Conservation (phyloP, 1,140 invertebrate genomes). For the Leptinotarsa undecemlineata region DNA sequence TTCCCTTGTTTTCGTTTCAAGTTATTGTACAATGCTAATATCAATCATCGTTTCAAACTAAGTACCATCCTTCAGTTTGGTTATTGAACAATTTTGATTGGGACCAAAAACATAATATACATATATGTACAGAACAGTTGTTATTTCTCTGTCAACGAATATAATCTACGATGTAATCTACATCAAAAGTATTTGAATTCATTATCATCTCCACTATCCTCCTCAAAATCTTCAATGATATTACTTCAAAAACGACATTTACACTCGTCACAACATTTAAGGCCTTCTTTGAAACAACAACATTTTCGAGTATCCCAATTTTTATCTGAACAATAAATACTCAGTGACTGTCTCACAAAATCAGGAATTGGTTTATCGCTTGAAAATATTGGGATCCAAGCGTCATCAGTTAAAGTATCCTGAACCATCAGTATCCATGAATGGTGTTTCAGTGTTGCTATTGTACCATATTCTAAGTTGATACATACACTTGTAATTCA, state of each 20-base stretch:
- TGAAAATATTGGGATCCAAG: conserved; percentile 9
- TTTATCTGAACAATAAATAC: conserved; percentile 18
- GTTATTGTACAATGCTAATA: neutral
- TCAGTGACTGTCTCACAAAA: neutral
- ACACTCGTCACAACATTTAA: conserved; percentile 6
- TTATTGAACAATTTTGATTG: conserved; percentile 6
- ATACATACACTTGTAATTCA: conserved; percentile 3
- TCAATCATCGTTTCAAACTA: neutral
- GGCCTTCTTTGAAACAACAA: conserved; percentile 5
- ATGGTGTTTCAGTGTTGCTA: neutral
- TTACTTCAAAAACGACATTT: conserved; percentile 6
- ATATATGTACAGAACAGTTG: neutral
- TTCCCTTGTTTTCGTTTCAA: neutral
- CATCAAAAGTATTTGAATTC: neutral
- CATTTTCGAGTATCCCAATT: conserved; percentile 1
- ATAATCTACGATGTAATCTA: too few species aligned
- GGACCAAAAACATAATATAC: neutral
- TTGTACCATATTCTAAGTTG: conserved; percentile 14
- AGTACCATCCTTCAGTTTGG: neutral
- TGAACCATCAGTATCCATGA: conserved; percentile 10
- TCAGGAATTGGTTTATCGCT: conserved; percentile 13
- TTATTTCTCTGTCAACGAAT: neutral
- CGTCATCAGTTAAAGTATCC: conserved; percentile 2
- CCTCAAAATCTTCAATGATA: conserved; percentile 3
- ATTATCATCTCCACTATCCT: neutral